These are phyloP conservation scores for Rhinogobio ventralis DNA, from an alignment of 2,797 vertebrate species.

Conservation along the genomic window DNA sequence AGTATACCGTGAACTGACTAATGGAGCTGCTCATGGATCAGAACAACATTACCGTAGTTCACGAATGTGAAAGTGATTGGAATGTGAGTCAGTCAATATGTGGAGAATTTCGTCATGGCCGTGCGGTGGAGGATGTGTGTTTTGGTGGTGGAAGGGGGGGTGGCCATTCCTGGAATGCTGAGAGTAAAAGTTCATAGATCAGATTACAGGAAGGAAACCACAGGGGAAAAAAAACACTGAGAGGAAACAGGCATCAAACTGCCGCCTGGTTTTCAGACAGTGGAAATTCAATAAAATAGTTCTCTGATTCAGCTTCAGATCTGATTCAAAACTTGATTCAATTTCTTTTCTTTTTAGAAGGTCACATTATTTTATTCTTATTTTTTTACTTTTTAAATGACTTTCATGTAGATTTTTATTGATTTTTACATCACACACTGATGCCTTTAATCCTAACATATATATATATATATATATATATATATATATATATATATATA, in stretches of 20 bases:
- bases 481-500: too few relatives aligned
- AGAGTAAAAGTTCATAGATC: conserved; percentile 60
- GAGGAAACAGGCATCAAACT: conserved; percentile 49
- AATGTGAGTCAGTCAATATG: conserved; percentile 43
- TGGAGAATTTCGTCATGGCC: conserved; percentile 30
- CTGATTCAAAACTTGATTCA: background rate
- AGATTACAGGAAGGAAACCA: conserved; percentile 63
- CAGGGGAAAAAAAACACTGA: conserved; percentile 45
- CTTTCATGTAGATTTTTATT: background rate
- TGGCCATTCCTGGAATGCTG: conserved; percentile 61
- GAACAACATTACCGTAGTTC: background rate
- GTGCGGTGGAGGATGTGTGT: conserved; percentile 32
- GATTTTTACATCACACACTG: too few relatives aligned
- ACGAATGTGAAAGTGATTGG: conserved; percentile 22
- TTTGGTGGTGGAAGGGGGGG: conserved; percentile 33
- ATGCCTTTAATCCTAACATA: too few relatives aligned
- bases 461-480: too few relatives aligned
- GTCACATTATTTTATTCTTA: background rate
- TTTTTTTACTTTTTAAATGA: background rate
- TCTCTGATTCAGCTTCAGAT: background rate
- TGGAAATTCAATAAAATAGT: background rate
- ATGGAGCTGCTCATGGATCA: conserved; percentile 21
- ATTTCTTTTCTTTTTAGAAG: background rate
- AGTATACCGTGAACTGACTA: background rate
- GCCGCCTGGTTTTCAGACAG: conserved; percentile 23